Percentiles rank a stretch among this genome's conserved stretches.
These are phyloP conservation scores for Nymphicus hollandicus DNA, from an alignment of 2,113 vertebrate species.

Conservation along the genomic window DNA sequence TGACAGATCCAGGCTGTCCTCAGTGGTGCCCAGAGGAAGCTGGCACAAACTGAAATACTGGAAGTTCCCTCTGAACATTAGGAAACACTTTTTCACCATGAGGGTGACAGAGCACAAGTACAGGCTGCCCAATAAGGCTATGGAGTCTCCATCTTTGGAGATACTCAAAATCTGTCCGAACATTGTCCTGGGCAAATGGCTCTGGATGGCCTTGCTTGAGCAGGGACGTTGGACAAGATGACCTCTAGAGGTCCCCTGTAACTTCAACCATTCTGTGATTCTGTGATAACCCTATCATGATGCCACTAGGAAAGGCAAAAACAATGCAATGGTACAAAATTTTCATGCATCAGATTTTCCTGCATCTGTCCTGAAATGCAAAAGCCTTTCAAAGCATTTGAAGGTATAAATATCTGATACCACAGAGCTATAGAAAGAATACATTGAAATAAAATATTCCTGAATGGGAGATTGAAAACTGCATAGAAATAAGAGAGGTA, in stretches of 20 bases:
- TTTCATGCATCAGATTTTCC: background rate
- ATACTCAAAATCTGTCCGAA: background rate
- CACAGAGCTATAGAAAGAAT: background rate
- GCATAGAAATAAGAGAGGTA: background rate
- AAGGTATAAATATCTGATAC: background rate
- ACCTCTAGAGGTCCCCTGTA: background rate
- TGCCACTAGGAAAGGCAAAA: background rate
- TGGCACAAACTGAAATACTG: background rate
- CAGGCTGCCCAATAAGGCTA: background rate
- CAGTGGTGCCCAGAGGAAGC: background rate
- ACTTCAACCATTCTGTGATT: background rate
- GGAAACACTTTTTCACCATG: background rate
- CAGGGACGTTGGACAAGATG: background rate
- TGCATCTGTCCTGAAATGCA: background rate
- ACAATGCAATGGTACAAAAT: background rate
- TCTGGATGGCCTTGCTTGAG: background rate
- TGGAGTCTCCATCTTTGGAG: background rate
- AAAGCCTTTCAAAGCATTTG: background rate
- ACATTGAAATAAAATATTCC: background rate
- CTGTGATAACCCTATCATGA: background rate
- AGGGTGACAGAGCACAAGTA: background rate
- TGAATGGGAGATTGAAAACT: background rate
- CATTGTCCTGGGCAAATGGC: background rate
- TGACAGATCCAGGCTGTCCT: background rate
- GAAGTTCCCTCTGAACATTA: background rate